phyloP scores from a whole-genome alignment of 2,888 invertebrate genomes.

The Ellobium chinense region DNA sequence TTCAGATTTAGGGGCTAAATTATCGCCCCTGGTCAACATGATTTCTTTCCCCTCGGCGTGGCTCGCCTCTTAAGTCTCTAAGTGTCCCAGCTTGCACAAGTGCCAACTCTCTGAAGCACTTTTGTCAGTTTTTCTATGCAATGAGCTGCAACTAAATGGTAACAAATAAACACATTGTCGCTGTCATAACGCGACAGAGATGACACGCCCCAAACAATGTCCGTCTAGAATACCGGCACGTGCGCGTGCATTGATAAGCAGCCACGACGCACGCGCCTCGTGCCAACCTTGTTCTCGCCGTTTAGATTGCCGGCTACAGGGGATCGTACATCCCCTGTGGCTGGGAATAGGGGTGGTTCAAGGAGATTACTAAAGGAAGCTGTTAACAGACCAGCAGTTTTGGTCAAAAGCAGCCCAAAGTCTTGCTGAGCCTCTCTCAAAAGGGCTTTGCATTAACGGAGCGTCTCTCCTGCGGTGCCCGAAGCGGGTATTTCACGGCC shows the following conservation, averaged over 20 bases:
- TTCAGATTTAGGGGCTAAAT: no score
- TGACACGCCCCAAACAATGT: not conserved
- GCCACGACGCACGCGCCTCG: not conserved
- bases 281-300: not conserved
- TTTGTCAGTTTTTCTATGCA: not conserved
- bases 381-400: conserved; percentile 37
- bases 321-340: conserved; percentile 5
- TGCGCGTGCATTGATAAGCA: not conserved
- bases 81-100: no score
- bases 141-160: conserved; percentile 1
- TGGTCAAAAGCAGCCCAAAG: conserved; percentile 23
- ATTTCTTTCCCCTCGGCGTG: no score
- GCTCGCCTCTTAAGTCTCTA: no score
- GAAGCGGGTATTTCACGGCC: conserved; percentile 37
- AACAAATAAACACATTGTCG: conserved; percentile 7
- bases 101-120: not conserved
- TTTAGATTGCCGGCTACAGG: not conserved
- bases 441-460: conserved; percentile 41
- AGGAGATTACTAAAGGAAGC: conserved; percentile 34
- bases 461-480: conserved; percentile 29
- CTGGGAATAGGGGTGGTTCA: not conserved
- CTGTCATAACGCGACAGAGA: not conserved
- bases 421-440: conserved; percentile 31
- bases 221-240: not conserved
- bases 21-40: no score